phyloP scores from a whole-genome alignment of 2,113 vertebrate species.

The Perccottus glenii region DNA sequence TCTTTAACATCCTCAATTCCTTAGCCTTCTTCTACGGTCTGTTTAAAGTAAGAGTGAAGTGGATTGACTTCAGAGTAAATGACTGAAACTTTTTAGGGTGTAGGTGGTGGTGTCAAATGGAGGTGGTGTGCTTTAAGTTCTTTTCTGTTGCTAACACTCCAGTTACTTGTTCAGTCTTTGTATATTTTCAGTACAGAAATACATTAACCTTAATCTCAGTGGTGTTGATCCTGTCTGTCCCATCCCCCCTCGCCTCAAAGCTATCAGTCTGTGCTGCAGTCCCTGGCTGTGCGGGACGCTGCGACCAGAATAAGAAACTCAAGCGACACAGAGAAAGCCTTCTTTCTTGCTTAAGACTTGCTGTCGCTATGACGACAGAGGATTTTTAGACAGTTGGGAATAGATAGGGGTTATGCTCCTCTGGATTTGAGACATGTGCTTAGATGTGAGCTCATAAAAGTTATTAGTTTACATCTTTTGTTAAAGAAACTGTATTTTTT shows the following conservation, averaged over 20 bases:
- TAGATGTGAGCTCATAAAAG: too few relatives aligned
- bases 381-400: conserved; percentile 43
- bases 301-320: conserved; percentile 73
- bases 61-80: too few relatives aligned
- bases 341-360: conserved; percentile 61
- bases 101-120: too few relatives aligned
- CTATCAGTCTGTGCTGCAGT: conserved; percentile 38
- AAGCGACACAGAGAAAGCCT: conserved; percentile 72
- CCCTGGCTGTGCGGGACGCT: conserved; percentile 43
- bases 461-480: too few relatives aligned
- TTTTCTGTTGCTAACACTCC: too few relatives aligned
- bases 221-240: conserved; percentile 27
- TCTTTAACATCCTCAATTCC: too few relatives aligned
- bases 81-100: too few relatives aligned
- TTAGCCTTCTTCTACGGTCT: too few relatives aligned
- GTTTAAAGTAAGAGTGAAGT: too few relatives aligned
- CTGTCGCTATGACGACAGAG: conserved; percentile 71
- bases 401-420: conserved; percentile 34
- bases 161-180: conserved; percentile 16
- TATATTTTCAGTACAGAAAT: conserved; percentile 19
- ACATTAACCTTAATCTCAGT: conserved; percentile 19
- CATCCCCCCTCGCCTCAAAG: neutral
- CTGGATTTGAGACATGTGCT: too few relatives aligned
- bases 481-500: too few relatives aligned
- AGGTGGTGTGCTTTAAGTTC: too few relatives aligned